These are phyloP conservation scores for Prionailurus viverrinus DNA, from an alignment of 2,113 vertebrate species.

Conservation along the genomic window DNA sequence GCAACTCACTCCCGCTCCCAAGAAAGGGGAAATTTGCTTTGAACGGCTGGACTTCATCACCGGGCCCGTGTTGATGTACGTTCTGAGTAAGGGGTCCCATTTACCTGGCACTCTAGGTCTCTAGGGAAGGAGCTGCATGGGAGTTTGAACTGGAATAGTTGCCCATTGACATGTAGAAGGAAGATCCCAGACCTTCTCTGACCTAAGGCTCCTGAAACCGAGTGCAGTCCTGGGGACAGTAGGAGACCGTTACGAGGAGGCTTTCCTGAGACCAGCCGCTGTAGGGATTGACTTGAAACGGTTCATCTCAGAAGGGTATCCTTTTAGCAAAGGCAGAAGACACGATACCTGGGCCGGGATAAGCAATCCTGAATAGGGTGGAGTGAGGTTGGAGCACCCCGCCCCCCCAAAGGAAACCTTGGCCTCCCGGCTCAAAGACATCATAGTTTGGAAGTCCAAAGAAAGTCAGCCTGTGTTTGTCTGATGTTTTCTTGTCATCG, in stretches of 20 bases:
- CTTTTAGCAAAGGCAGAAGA: neutral
- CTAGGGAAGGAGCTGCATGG: neutral
- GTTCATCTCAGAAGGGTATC: neutral
- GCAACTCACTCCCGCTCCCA: neutral
- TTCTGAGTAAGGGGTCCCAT: neutral
- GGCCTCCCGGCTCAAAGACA: neutral
- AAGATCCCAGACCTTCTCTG: neutral
- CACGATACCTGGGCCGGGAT: neutral
- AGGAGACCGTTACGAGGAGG: neutral
- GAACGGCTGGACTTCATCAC: neutral
- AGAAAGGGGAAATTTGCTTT: neutral
- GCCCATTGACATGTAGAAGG: neutral
- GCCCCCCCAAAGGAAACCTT: neutral
- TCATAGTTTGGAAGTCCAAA: neutral
- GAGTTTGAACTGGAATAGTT: neutral
- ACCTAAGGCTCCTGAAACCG: neutral
- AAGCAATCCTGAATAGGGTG: neutral
- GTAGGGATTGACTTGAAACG: neutral
- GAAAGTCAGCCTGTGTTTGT: neutral
- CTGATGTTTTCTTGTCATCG: neutral
- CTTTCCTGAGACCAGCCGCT: neutral
- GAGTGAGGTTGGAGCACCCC: neutral
- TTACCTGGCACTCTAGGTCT: neutral
- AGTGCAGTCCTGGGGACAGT: neutral
- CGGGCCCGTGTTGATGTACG: neutral